A percentile compares a stretch with the other conserved stretches of the same genome.
Conservation (phyloP, 2,888 invertebrate species). For the Fragum sueziense region DNA sequence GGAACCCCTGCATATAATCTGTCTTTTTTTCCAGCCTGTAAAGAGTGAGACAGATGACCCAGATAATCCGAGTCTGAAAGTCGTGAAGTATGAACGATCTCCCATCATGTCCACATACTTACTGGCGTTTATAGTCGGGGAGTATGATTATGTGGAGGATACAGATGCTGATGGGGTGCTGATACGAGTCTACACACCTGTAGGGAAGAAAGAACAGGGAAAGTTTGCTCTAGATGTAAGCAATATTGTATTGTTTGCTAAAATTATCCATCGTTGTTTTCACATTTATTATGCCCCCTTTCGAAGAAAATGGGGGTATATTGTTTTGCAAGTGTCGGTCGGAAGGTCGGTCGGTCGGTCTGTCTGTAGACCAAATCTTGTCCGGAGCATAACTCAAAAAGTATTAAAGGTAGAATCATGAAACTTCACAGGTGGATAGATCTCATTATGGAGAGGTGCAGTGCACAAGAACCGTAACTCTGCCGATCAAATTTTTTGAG, state of each 20-base stretch:
- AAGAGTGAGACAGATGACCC: slow-evolving; percentile 69
- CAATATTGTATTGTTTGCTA: background rate
- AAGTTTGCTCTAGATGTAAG: slow-evolving; percentile 93
- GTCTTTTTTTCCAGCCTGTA: slow-evolving; percentile 70
- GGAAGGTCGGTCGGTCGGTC: too few species aligned
- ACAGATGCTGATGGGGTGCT: slow-evolving; percentile 90
- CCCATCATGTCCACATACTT: slow-evolving; percentile 98
- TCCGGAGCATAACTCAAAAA: too few species aligned
- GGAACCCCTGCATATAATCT: too few species aligned
- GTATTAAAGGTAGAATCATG: too few species aligned
- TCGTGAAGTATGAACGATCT: slow-evolving; percentile 90
- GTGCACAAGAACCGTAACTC: too few species aligned
- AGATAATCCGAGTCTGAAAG: slow-evolving; percentile 83
- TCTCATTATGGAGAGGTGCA: too few species aligned
- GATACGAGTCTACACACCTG: slow-evolving; percentile 86
- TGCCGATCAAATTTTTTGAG: too few species aligned
- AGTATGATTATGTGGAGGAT: slow-evolving; percentile 96
- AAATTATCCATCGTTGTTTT: background rate
- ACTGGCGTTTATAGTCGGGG: slow-evolving; percentile 96
- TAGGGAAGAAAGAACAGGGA: slow-evolving; percentile 95
- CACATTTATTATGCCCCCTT: too few species aligned
- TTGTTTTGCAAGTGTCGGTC: too few species aligned
- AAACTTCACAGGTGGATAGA: too few species aligned
- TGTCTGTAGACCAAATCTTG: too few species aligned
- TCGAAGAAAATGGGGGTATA: too few species aligned